Base-by-base conservation (phyloP, 1,140 invertebrate species). In the Ceratitis capitata region DNA sequence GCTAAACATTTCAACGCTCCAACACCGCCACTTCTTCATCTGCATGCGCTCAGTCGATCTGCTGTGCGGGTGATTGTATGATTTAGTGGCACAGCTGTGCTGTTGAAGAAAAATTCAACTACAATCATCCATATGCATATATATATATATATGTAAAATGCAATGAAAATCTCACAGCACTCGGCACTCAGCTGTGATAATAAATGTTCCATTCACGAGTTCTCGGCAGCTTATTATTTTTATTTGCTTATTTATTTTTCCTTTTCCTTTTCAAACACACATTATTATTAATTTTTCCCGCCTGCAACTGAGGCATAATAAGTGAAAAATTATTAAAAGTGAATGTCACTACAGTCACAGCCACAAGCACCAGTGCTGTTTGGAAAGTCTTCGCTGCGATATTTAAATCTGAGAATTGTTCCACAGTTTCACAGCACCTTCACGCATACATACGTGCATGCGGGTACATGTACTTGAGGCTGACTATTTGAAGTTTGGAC, bases 241-340 rank as follows among this genome's bases (percentile, higher is more conserved):
- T 47, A 47, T 14, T n/a, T n/a, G n/a, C n/a, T n/a, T n/a, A n/a
- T n/a, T n/a, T n/a, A n/a, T n/a, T n/a, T n/a, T n/a, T n/a, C n/a
- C n/a, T n/a, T n/a, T n/a, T n/a, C n/a, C 29, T 35, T 35, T 29
- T 69, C 39, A 69, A 39, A 29, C 39, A 69, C 32, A 69, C 12
- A 35, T 69, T 69, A 69, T 69, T 69, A 69, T 69, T 69, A 69
- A 69, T 69, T 39, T 69, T 69, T 69, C 39, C 32, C 61, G 61
- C 32, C 61, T 19, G 32, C 16, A 69, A 69, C 35, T 39, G 16
- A 3, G 35, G 61, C 32, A 39, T 32, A 32, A 69, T 69, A 39
- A 69, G 61, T 69, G 61, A 69, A 69, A 69, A 69, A 69, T 69
- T n/a, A n/a, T n/a, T 69, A 69, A 69, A 69, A 69, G 61, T 69